A percentile compares a stretch with the other conserved stretches of the same genome.
Conservation (phyloP, 2,113 vertebrate species). For the Percina caprodes region DNA sequence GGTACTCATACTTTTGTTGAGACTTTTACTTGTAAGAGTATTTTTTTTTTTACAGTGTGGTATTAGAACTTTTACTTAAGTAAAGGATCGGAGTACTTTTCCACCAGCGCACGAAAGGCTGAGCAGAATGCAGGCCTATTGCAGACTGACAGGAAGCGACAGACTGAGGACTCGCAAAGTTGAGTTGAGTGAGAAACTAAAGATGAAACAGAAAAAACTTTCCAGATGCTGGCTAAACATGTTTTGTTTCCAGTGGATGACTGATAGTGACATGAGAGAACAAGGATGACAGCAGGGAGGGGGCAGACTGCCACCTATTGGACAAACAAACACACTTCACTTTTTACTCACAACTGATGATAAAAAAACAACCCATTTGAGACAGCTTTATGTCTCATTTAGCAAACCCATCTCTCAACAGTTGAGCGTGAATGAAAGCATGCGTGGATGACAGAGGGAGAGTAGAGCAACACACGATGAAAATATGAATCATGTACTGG, state of each 20-base stretch:
- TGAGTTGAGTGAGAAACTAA: not conserved
- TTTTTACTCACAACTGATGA: slow-evolving; percentile 2
- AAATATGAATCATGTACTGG: not conserved
- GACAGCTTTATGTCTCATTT: not conserved
- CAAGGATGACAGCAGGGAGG: slow-evolving; percentile 43
- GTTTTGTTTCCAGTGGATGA: not conserved
- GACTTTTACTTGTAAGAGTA: too few relatives aligned
- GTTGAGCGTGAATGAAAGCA: not conserved
- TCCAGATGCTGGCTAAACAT: not conserved
- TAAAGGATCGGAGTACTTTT: too few relatives aligned
- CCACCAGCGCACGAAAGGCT: slow-evolving; percentile 7
- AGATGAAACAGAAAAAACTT: not conserved
- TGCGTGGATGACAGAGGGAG: not conserved
- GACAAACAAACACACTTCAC: slow-evolving; percentile 56
- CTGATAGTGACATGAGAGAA: slow-evolving; percentile 17
- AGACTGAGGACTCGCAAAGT: not conserved
- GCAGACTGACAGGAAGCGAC: not conserved
- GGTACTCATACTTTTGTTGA: too few relatives aligned
- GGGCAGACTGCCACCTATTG: slow-evolving; percentile 79
- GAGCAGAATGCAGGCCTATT: not conserved
- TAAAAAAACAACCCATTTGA: too few relatives aligned
- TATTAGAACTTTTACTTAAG: too few relatives aligned
- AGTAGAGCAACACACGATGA: not conserved
- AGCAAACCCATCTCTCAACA: not conserved
- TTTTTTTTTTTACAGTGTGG: too few relatives aligned